These are phyloP conservation scores for Euzophera pinguis DNA, from an alignment of 2,888 invertebrate species.

Conservation along the genomic window DNA sequence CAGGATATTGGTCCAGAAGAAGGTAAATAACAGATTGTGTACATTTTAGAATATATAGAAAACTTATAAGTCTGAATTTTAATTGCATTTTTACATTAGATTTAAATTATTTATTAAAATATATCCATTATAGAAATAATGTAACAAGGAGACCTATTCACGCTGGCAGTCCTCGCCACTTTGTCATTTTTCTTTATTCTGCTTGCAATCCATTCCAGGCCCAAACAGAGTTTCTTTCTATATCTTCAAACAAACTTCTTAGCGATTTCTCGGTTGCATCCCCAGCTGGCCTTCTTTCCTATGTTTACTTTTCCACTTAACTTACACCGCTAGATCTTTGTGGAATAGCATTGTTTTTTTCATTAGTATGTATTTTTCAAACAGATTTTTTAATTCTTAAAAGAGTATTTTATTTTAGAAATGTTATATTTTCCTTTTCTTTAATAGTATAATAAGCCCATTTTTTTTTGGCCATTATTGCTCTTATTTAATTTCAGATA, in stretches of 20 bases:
- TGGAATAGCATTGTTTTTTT: too few species aligned
- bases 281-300: too few species aligned
- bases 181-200: conserved; percentile 93
- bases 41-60: conserved; percentile 20
- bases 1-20: conserved; percentile 21
- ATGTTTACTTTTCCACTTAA: too few species aligned
- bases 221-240: conserved; percentile 70
- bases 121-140: conserved; percentile 20
- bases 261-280: too few species aligned
- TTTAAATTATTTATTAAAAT: conserved; percentile 23
- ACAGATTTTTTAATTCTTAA: too few species aligned
- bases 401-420: too few species aligned
- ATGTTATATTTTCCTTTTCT: too few species aligned
- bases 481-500: conserved; percentile 23
- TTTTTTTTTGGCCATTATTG: too few species aligned
- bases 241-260: too few species aligned
- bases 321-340: too few species aligned
- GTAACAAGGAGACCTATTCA: conserved; percentile 17
- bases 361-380: too few species aligned
- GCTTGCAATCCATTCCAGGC: conserved; percentile 95
- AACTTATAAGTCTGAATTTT: conserved; percentile 21
- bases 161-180: not conserved
- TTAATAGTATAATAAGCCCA: too few species aligned
- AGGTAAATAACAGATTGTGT: conserved; percentile 28
- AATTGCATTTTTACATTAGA: conserved; percentile 21